phyloP scores from a whole-genome alignment of 1,140 invertebrate species.

The Calycopis cecrops region DNA sequence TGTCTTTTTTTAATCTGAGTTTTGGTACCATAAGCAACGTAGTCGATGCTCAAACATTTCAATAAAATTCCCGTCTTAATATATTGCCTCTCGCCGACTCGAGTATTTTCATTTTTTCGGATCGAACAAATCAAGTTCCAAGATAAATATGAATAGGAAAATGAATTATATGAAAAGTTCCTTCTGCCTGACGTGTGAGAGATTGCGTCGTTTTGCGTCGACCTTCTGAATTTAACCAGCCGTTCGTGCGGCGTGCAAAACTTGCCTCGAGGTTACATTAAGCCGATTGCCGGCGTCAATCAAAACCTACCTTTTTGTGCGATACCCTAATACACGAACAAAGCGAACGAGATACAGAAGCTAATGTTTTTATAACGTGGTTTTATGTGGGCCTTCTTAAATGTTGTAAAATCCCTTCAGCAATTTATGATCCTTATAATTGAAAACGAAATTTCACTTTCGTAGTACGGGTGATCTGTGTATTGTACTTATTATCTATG shows the following conservation, averaged over 20 bases:
- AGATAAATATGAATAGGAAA: constrained; percentile 72
- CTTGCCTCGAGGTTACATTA: constrained; percentile 71
- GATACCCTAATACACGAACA: constrained; percentile 46
- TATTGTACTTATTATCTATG: no score
- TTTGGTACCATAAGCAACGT: no score
- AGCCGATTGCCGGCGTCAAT: constrained; percentile 70
- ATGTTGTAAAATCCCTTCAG: constrained; percentile 14
- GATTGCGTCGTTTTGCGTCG: constrained; percentile 68
- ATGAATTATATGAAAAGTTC: constrained; percentile 70
- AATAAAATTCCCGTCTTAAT: constrained; percentile 3
- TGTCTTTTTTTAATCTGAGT: no score
- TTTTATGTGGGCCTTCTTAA: constrained; percentile 24
- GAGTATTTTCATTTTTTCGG: constrained; percentile 14
- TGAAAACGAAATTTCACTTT: background rate
- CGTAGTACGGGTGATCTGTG: no score
- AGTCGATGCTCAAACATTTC: constrained; percentile 26
- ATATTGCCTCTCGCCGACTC: background rate
- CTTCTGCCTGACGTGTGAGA: constrained; percentile 66
- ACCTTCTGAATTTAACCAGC: constrained; percentile 69
- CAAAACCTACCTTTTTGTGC: constrained; percentile 64
- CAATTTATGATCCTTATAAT: constrained; percentile 10
- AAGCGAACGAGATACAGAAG: constrained; percentile 31
- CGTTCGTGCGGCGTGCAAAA: constrained; percentile 61
- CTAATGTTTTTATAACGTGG: constrained; percentile 43
- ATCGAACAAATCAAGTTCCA: constrained; percentile 47